Evolutionary conservation across 2,113 vertebrate genomes (phyloP).

Genomic region (Drymodes brunneopygia): DNA sequence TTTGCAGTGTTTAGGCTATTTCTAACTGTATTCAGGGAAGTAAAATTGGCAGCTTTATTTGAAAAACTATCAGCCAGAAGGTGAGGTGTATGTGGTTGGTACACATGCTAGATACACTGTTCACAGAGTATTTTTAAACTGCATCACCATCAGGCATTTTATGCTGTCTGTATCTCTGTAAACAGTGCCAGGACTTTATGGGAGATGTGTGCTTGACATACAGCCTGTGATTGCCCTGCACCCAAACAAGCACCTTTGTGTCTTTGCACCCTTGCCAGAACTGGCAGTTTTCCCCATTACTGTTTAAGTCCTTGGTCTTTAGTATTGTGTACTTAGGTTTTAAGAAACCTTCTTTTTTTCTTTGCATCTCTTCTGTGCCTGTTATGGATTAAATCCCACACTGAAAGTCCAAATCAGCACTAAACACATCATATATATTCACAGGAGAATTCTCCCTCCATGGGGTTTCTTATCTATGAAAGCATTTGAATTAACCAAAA

Average conservation of each 20-base stretch:
- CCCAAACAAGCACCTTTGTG: not conserved
- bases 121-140: not conserved
- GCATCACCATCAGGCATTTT: not conserved
- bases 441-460: not conserved
- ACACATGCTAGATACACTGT: not conserved
- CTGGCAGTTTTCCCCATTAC: not conserved
- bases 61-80: not conserved
- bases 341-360: not conserved
- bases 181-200: fast-evolving
- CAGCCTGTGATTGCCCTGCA: not conserved
- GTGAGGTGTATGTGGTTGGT: fast-evolving
- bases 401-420: not conserved
- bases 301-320: not conserved
- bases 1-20: not conserved
- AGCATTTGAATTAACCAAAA: not conserved
- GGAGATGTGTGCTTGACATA: not conserved
- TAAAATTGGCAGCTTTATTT: not conserved
- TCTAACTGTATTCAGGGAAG: not conserved
- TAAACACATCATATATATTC: not conserved
- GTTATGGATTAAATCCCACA: not conserved
- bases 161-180: not conserved
- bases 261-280: not conserved
- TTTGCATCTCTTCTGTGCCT: fast-evolving
- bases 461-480: not conserved
- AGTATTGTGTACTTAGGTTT: not conserved